phyloP scores from a whole-genome alignment of 1,140 invertebrate species.

The Galleria mellonella region DNA sequence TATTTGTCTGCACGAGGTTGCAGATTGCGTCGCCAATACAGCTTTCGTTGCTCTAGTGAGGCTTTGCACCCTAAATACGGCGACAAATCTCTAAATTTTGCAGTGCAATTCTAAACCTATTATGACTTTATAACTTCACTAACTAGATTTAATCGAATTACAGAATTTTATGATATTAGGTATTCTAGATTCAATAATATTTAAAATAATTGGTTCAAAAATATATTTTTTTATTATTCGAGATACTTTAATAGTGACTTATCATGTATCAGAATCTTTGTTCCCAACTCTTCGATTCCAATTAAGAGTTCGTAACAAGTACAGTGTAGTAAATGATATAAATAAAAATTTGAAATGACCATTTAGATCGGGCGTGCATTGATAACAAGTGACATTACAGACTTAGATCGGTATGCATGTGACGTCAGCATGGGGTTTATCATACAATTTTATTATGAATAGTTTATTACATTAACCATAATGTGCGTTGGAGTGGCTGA shows the following conservation, averaged over 20 bases:
- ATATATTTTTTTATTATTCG: too few relatives aligned
- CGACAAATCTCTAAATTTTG: too few relatives aligned
- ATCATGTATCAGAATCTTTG: too few relatives aligned
- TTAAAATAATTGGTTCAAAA: too few relatives aligned
- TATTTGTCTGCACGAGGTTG: conserved; percentile 27
- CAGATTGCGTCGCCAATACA: conserved; percentile 22
- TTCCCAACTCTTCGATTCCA: conserved; percentile 6
- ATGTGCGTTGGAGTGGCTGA: neutral
- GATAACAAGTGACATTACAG: conserved; percentile 20
- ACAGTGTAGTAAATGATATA: conserved; percentile 17
- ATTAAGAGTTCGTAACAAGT: conserved; percentile 27
- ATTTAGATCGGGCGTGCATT: conserved; percentile 29
- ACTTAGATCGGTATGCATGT: conserved; percentile 8
- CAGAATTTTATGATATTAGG: too few relatives aligned
- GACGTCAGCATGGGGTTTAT: neutral
- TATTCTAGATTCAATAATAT: too few relatives aligned
- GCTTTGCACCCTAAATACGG: neutral
- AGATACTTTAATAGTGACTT: too few relatives aligned
- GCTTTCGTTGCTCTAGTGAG: conserved; percentile 21
- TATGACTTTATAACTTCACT: too few relatives aligned
- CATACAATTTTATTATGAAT: conserved; percentile 12
- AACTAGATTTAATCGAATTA: too few relatives aligned
- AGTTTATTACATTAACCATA: conserved; percentile 8
- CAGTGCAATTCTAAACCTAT: too few relatives aligned
- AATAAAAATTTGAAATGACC: conserved; percentile 30